Evolutionary conservation across 2,888 invertebrate genomes (phyloP).

Genomic region (Temnothorax unifasciatus): DNA sequence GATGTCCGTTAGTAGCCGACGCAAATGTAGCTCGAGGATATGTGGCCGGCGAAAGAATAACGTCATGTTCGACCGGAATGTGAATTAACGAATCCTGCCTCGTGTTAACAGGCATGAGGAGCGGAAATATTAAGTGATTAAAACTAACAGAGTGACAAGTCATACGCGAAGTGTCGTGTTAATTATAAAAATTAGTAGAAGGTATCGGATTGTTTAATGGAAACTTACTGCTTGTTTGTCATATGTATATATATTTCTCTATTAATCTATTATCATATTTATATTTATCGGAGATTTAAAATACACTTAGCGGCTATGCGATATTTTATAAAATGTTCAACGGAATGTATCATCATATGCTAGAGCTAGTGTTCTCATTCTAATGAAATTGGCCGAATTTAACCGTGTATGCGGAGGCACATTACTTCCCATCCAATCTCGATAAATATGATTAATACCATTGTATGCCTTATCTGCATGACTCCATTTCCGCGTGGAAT

Average conservation of each 20-base stretch:
- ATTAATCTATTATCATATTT: background rate
- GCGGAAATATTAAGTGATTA: background rate
- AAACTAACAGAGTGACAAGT: background rate
- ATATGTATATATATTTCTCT: background rate
- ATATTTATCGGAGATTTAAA: background rate
- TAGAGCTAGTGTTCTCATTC: background rate
- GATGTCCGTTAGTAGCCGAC: conserved; percentile 11
- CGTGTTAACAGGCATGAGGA: background rate
- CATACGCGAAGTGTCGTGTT: background rate
- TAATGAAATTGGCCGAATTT: background rate
- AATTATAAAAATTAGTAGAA: background rate
- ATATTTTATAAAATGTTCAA: background rate
- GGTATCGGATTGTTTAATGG: background rate
- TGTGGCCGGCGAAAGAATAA: background rate
- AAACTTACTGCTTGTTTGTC: background rate
- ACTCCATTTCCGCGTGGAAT: conserved; percentile 34
- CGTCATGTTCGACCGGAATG: background rate
- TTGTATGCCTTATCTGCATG: background rate
- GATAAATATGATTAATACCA: conserved; percentile 24
- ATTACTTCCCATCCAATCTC: background rate
- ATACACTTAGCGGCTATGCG: background rate
- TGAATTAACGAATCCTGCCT: background rate
- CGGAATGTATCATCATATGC: background rate
- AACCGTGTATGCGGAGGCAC: background rate
- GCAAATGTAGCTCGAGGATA: background rate